Percentiles rank a stretch among this genome's conserved stretches.
phyloP scores from a whole-genome alignment of 2,797 vertebrate species.

The Phataginus tetradactyla region DNA sequence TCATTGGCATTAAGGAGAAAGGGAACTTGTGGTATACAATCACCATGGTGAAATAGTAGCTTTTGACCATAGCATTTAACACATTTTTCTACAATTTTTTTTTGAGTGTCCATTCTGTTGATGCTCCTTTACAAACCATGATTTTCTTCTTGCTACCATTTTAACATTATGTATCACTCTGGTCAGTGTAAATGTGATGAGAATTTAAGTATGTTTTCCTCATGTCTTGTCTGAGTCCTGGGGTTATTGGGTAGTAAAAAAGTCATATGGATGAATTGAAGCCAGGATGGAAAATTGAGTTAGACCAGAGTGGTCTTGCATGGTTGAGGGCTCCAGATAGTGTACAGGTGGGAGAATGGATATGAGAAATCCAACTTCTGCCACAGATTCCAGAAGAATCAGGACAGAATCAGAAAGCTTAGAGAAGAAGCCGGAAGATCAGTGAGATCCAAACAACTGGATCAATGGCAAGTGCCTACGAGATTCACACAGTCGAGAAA shows the following conservation, averaged over 20 bases:
- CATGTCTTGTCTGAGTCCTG: neutral
- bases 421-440: neutral
- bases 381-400: neutral
- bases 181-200: neutral
- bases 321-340: neutral
- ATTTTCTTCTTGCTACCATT: conserved; percentile 8
- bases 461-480: neutral
- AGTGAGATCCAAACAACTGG: neutral
- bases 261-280: neutral
- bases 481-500: neutral
- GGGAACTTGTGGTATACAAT: neutral
- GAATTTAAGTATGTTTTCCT: conserved; percentile 25
- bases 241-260: neutral
- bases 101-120: neutral
- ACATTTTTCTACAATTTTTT: neutral
- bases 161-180: neutral
- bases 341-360: neutral
- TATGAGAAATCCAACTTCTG: neutral
- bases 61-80: neutral
- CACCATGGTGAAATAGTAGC: neutral
- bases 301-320: neutral
- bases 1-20: neutral
- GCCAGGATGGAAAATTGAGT: neutral
- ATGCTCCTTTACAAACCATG: neutral
- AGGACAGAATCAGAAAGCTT: neutral